Evolutionary conservation across 2,888 invertebrate genomes (phyloP).

Genomic region (Cyclophora albipunctata): DNA sequence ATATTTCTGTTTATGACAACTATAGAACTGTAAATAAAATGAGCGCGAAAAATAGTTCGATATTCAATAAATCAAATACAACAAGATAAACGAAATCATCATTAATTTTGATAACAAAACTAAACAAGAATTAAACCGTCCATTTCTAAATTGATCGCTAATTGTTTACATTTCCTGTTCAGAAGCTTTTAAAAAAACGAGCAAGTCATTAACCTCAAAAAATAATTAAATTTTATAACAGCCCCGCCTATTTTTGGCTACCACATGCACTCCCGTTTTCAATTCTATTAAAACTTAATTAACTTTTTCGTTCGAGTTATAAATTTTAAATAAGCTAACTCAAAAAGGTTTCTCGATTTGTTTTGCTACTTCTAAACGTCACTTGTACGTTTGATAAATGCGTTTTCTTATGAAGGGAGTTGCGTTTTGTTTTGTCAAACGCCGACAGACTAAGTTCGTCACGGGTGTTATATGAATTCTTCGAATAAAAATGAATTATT

Average conservation of each 20-base stretch:
- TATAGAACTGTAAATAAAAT: too few relatives aligned
- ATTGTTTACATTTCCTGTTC: slow-evolving; percentile 62
- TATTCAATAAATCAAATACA: too few relatives aligned
- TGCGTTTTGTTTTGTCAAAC: slow-evolving; percentile 52
- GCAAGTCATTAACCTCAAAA: slow-evolving; percentile 56
- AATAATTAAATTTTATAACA: slow-evolving; percentile 73
- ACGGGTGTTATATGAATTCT: slow-evolving; percentile 27
- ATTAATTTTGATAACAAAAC: too few relatives aligned
- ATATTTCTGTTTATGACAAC: too few relatives aligned
- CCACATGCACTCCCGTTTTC: slow-evolving; percentile 70
- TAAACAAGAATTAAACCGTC: too few relatives aligned
- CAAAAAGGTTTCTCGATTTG: slow-evolving; percentile 64
- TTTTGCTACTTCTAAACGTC: slow-evolving; percentile 74
- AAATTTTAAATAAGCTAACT: slow-evolving; percentile 60
- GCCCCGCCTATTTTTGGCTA: slow-evolving; percentile 75
- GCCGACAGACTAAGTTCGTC: slow-evolving; percentile 54
- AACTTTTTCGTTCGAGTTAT: slow-evolving; percentile 65
- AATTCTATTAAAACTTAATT: slow-evolving; percentile 76
- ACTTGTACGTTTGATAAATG: slow-evolving; percentile 71
- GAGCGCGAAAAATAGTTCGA: too few relatives aligned
- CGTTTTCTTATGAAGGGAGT: slow-evolving; percentile 54
- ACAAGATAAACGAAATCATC: too few relatives aligned
- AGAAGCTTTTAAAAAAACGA: slow-evolving; percentile 52
- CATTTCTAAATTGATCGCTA: slow-evolving; percentile 24
- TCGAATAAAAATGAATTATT: slow-evolving; percentile 30